Evolutionary conservation across 1,140 invertebrate species (phyloP).

Genomic region (Euborellia annulipes): DNA sequence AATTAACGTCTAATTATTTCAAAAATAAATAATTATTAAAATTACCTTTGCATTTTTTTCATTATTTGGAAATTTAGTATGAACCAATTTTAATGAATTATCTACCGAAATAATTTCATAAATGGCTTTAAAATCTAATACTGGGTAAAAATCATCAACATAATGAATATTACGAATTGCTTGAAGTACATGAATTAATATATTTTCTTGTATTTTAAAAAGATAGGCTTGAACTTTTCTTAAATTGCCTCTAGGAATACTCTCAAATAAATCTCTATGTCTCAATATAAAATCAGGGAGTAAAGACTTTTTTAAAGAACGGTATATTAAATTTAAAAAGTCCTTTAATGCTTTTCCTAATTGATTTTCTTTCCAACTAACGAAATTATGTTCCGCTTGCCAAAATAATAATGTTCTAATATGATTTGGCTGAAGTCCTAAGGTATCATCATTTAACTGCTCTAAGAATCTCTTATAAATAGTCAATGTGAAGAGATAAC

Average conservation of each 20-base stretch:
- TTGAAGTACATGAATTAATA: constrained; percentile 46
- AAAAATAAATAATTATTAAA: too few relatives aligned
- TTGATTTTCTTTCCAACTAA: constrained; percentile 49
- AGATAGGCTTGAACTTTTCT: constrained; percentile 44
- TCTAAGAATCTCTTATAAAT: constrained; percentile 51
- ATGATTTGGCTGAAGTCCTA: constrained; percentile 42
- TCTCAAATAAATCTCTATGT: constrained; percentile 52
- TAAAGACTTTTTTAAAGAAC: constrained; percentile 31
- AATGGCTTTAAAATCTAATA: constrained; percentile 40
- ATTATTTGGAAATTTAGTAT: constrained; percentile 19
- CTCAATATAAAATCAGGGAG: constrained; percentile 57
- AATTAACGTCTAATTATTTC: background rate
- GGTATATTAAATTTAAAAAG: constrained; percentile 36
- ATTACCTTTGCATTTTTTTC: too few relatives aligned
- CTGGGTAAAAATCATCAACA: constrained; percentile 45
- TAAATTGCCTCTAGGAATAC: constrained; percentile 43
- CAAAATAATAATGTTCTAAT: constrained; percentile 61
- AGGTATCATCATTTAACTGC: constrained; percentile 31
- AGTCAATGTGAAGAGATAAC: constrained; percentile 44
- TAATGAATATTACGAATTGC: constrained; percentile 47
- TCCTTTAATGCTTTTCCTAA: constrained; percentile 45
- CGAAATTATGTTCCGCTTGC: constrained; percentile 50
- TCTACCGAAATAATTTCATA: constrained; percentile 38
- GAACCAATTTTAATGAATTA: constrained; percentile 20
- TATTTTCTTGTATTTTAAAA: constrained; percentile 47